Evolutionary conservation across 2,888 invertebrate genomes (phyloP), one percentile per base, ranked within the genome.

Genomic region (Coremacera marginata): DNA sequence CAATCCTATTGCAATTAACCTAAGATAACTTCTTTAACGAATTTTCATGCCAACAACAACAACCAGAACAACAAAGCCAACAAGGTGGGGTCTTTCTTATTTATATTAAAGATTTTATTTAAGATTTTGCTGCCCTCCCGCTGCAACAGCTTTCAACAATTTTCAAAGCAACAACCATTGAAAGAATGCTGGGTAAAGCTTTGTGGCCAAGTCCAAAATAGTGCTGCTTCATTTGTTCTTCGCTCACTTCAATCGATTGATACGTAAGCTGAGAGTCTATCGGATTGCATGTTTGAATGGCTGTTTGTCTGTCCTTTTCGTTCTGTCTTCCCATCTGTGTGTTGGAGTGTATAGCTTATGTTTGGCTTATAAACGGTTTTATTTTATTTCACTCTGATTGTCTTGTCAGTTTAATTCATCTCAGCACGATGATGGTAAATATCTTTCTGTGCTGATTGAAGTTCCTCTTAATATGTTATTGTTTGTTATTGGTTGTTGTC

Each of bases 1-100:
- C 81, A 81, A 79, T 80, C 78, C 78, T 78, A 79, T 78, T 81
- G 79, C 81, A 81, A 81, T 81, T 80, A 80, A 81, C 81, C 81
- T 77, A 76, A 78, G 78, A 81, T 79, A 80, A 81, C 81, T 81
- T 81, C 77, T 81, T 81, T 77, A 77, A 62, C 37, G 71, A 16
- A 44, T 60, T 55, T 71, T 71, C 63, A 63, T 63, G 63, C 34
- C n/a, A 63, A 63, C 63, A 31, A 44, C 44, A 44, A 37, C 37
- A 37, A 8, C 37, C 3, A 37, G 1, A 37, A 3, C 44, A 11
- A 44, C 14, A 27, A 27, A 60, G 60, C 60, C 25, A 14, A 25
- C 22, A 68, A 68, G 68, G 68, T 68, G 68, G 68, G 68, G 68
- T 68, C 68, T 68, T 27, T 68, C 68, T 68, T 27, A 51, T 44